Evolutionary conservation across 2,113 vertebrate genomes (phyloP), one percentile per base, ranked within the genome.

Genomic region (Rhombomys opimus): DNA sequence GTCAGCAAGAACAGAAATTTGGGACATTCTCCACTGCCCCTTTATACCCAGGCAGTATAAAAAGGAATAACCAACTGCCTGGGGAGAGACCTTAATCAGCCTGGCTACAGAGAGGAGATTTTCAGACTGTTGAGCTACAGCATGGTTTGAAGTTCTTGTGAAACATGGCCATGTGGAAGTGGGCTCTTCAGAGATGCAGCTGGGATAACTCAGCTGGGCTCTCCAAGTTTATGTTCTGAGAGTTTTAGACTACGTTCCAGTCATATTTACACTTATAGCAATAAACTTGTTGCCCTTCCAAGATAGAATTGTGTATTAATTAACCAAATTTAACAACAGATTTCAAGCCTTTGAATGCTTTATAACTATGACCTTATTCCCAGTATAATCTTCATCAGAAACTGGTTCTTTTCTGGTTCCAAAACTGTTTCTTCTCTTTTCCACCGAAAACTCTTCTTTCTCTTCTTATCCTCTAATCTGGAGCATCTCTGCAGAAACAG

Each of bases 401-500:
- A 17, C n/a, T 78, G 92, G 2, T 94, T 89, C n/a, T 50, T 93
- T 96, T 96, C 89, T 52, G 41, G n/a, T 92, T 92, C 92, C 63
- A 73, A 84, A 61, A 73, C 30, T 41, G 22, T 25, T 41, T 54
- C 8, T 87, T 50, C 65, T 70, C 38, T 75, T 18, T 46, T 96
- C 17, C 7, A 67, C 7, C 30, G 73, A 30, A 41, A 89, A 38
- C 35, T 80, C 50, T 75, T 95, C 12, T 81, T 82, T 10, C 13
- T 91, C 22, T 7, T 88, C n/a, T 72, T 7, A 9, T 23, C 3
- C 12, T 59, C 35, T 76, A 70, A 72, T 70, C 72, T 38, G 52
- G 89, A 91, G 1, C 38, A 77, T 25, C 91, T 89, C 75, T 92
- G 68, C 22, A 78, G 25, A 9, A 68, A 32, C 0, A 46, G 15